Evolutionary conservation across 1,140 invertebrate genomes (phyloP).

Genomic region (Panagrolaimus sp.): DNA sequence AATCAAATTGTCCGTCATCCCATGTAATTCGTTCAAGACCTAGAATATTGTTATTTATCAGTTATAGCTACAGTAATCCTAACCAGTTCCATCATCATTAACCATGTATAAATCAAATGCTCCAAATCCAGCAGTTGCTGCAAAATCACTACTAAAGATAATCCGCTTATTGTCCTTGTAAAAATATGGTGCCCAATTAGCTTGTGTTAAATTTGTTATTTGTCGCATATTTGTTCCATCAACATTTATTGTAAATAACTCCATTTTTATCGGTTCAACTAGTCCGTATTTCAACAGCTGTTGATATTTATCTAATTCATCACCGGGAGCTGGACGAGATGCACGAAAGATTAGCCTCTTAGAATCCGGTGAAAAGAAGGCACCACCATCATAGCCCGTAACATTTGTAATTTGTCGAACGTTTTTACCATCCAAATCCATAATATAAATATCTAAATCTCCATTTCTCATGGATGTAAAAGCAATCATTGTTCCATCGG

Average conservation of each 20-base stretch:
- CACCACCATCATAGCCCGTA: constrained; percentile 45
- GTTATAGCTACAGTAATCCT: constrained; percentile 33
- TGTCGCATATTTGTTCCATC: constrained; percentile 34
- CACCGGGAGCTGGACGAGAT: constrained; percentile 33
- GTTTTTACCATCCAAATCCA: constrained; percentile 38
- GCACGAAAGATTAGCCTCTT: constrained; percentile 40
- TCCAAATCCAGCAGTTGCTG: constrained; percentile 30
- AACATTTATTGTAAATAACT: constrained; percentile 35
- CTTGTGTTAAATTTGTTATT: constrained; percentile 35
- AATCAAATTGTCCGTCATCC: constrained; percentile 35
- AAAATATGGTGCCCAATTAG: constrained; percentile 49
- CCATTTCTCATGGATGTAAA: constrained; percentile 37
- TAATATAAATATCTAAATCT: constrained; percentile 40
- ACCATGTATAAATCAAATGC: constrained; percentile 36
- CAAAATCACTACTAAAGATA: constrained; percentile 38
- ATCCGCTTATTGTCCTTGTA: constrained; percentile 42
- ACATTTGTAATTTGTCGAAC: constrained; percentile 26
- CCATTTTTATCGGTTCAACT: constrained; percentile 41
- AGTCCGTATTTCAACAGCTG: constrained; percentile 30
- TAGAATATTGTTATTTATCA: constrained; percentile 42
- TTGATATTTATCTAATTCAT: constrained; percentile 39
- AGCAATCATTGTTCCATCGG: constrained; percentile 37
- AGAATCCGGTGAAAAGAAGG: constrained; percentile 45
- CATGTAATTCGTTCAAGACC: constrained; percentile 37
- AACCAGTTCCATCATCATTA: constrained; percentile 45